Evolutionary conservation across 30 jellyfish, hydroid and myxozoan genomes (phyloP).

Genomic region (Turritopsis rubra): DNA sequence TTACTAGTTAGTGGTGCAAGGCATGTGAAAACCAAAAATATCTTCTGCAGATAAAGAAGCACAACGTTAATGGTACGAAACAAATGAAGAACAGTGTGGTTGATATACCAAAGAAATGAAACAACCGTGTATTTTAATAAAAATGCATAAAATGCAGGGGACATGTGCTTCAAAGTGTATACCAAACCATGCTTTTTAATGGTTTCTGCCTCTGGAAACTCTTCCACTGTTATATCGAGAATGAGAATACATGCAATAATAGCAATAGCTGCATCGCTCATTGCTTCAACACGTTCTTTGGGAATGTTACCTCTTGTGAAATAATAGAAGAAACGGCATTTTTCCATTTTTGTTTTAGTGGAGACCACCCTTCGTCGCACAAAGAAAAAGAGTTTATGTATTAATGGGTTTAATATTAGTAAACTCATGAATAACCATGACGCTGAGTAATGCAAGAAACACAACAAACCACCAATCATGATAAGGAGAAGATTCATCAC

Average conservation of each 20-base stretch:
- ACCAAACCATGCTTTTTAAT: slow-evolving; percentile 11
- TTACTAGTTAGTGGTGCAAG: slow-evolving; percentile 20
- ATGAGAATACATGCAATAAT: slow-evolving; percentile 35
- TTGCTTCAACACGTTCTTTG: slow-evolving; percentile 37
- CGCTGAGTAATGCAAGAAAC: slow-evolving; percentile 16
- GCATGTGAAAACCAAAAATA: slow-evolving; percentile 32
- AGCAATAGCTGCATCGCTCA: slow-evolving; percentile 43
- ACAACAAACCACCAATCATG: slow-evolving; percentile 12
- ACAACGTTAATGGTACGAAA: slow-evolving; percentile 29
- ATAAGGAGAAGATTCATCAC: slow-evolving; percentile 9
- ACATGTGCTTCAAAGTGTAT: slow-evolving; percentile 16
- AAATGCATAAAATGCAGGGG: slow-evolving; percentile 17
- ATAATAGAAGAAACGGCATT: slow-evolving; percentile 15
- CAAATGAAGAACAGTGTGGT: slow-evolving; percentile 32
- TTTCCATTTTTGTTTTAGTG: slow-evolving; percentile 9
- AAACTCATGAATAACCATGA: slow-evolving; percentile 36
- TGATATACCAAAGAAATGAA: slow-evolving; percentile 27
- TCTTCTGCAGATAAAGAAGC: slow-evolving; percentile 16
- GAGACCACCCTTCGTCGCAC: slow-evolving; percentile 13
- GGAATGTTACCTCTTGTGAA: slow-evolving; percentile 28
- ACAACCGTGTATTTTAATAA: slow-evolving; percentile 10
- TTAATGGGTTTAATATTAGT: slow-evolving; percentile 4
- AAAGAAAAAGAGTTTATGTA: slow-evolving; percentile 10
- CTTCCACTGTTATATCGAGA: slow-evolving; percentile 34
- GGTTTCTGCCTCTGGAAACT: slow-evolving; percentile 8